Percentiles rank a stretch among this genome's conserved stretches.
These are phyloP conservation scores for Cyclopterus lumpus DNA, from an alignment of 2,797 vertebrate genomes.

Conservation along the genomic window DNA sequence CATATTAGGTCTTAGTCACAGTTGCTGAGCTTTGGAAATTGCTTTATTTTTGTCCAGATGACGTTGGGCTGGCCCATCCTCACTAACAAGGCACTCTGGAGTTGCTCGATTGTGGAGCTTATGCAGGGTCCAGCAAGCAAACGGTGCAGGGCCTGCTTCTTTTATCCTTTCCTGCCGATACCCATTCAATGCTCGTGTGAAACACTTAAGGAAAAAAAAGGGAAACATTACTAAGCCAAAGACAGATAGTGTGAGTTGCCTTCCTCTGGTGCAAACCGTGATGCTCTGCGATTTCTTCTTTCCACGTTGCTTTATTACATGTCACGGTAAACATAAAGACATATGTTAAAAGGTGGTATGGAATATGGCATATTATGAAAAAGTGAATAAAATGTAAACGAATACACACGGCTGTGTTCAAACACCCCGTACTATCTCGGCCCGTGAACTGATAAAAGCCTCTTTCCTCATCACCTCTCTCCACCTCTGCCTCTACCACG, in stretches of 20 bases:
- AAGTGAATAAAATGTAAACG: constrained; percentile 8
- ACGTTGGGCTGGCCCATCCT: constrained; percentile 54
- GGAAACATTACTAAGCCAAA: constrained; percentile 47
- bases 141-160: constrained; percentile 34
- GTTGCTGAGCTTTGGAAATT: constrained; percentile 73
- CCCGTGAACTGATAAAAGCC: constrained; percentile 46
- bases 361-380: neutral
- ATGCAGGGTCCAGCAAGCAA: constrained; percentile 73
- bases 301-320: constrained; percentile 28
- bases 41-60: constrained; percentile 75
- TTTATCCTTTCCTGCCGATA: constrained; percentile 61
- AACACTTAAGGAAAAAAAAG: constrained; percentile 35
- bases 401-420: constrained; percentile 9
- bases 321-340: constrained; percentile 30
- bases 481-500: constrained; percentile 40
- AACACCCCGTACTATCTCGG: constrained; percentile 36
- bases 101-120: constrained; percentile 68
- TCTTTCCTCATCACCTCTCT: constrained; percentile 47
- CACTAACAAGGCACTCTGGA: constrained; percentile 77
- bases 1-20: constrained; percentile 80
- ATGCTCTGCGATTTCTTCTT: constrained; percentile 43
- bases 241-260: constrained; percentile 50
- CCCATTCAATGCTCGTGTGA: constrained; percentile 44
- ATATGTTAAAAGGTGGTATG: neutral
- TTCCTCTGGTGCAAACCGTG: constrained; percentile 21